Evolutionary conservation across 2,113 vertebrate genomes (phyloP).

Genomic region (Ceratotherium simum): DNA sequence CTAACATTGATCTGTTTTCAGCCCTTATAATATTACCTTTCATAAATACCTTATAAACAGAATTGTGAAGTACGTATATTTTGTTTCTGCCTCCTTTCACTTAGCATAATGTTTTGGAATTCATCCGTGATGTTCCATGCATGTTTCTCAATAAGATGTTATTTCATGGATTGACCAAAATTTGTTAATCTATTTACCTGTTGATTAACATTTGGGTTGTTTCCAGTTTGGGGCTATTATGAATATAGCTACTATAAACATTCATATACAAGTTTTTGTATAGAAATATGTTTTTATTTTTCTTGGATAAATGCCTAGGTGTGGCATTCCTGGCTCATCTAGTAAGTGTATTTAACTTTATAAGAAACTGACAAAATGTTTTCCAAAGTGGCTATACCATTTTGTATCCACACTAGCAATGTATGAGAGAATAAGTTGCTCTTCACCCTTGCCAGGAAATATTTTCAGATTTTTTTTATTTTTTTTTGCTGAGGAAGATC

Average conservation of each 20-base stretch:
- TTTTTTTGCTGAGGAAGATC: too few relatives aligned
- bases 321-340: not conserved
- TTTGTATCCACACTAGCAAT: not conserved
- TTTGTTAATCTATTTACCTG: not conserved
- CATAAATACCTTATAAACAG: not conserved
- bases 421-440: not conserved
- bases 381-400: not conserved
- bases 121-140: not conserved
- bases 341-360: not conserved
- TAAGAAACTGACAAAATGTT: not conserved
- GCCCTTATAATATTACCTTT: not conserved
- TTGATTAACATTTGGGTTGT: not conserved
- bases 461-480: not conserved
- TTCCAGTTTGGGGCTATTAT: not conserved
- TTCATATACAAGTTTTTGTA: not conserved
- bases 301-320: not conserved
- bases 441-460: not conserved
- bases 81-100: not conserved
- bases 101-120: not conserved
- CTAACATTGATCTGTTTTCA: not conserved
- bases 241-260: not conserved
- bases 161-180: not conserved
- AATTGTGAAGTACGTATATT: not conserved
- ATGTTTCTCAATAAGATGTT: not conserved
- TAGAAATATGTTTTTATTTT: not conserved